Conservation (phyloP, 2,888 invertebrate species). For the Microplitis deprimator region DNA sequence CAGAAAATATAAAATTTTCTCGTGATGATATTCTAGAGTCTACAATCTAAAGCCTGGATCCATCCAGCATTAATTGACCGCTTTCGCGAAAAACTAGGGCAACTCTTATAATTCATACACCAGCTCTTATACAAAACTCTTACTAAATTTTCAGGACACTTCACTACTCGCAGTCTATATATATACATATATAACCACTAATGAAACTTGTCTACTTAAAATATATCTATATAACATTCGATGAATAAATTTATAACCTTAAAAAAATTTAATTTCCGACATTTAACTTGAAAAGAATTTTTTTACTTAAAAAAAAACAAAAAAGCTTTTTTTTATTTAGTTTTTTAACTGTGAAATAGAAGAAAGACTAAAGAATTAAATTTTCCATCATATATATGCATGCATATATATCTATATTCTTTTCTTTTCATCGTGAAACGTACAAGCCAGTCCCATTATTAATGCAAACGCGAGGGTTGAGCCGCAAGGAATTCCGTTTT, state of each 20-base stretch:
- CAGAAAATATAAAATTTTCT: neutral
- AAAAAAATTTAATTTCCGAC: slow-evolving; percentile 15
- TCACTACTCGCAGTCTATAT: no score
- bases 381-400: neutral
- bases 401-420: slow-evolving; percentile 11
- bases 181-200: neutral
- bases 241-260: neutral
- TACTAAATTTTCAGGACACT: slow-evolving; percentile 6
- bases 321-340: neutral
- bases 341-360: neutral
- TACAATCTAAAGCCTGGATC: slow-evolving; percentile 1
- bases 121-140: slow-evolving; percentile 2
- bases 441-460: slow-evolving; percentile 8
- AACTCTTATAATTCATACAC: slow-evolving; percentile 10
- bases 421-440: slow-evolving; percentile 6
- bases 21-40: neutral
- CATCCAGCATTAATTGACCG: slow-evolving; percentile 32
- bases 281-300: neutral
- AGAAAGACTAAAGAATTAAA: slow-evolving; percentile 5
- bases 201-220: neutral
- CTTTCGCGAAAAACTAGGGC: slow-evolving; percentile 26
- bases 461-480: slow-evolving; percentile 23
- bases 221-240: neutral
- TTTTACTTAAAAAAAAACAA: neutral
- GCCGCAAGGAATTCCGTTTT: slow-evolving; percentile 14